Percentiles rank a stretch among this genome's conserved stretches.
Conservation (phyloP, 2,113 vertebrate species). For the Pseudolaguvia tuberculata region DNA sequence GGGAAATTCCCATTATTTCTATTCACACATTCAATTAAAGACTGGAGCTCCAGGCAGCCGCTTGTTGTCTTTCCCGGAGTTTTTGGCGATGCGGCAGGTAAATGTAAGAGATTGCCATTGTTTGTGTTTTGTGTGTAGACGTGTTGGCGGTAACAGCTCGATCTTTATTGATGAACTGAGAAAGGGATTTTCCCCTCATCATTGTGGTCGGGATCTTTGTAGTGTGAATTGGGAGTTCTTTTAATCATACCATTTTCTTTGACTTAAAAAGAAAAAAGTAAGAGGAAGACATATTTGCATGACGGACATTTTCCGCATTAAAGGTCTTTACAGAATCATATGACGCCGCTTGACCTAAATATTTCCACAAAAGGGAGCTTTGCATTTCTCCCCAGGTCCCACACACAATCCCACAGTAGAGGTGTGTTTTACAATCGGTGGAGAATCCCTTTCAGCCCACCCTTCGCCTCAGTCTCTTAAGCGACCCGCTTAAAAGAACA, state of each 20-base stretch:
- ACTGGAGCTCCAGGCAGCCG: conserved; percentile 52
- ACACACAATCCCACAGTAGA: conserved; percentile 19
- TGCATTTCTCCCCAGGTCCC: conserved; percentile 48
- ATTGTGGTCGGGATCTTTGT: not conserved
- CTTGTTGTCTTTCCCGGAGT: conserved; percentile 38
- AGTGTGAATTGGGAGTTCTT: not conserved
- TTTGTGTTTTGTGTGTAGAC: conserved; percentile 36
- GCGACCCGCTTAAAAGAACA: conserved; percentile 18
- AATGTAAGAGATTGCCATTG: not conserved
- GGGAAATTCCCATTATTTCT: conserved; percentile 73
- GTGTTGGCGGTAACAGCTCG: not conserved
- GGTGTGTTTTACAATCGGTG: conserved; percentile 52
- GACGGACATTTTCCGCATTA: conserved; percentile 23
- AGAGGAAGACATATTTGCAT: conserved; percentile 25
- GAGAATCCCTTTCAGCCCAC: conserved; percentile 59
- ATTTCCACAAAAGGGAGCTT: conserved; percentile 62
- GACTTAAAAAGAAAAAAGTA: not conserved
- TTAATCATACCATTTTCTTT: not conserved
- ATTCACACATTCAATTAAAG: conserved; percentile 67
- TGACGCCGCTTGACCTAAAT: conserved; percentile 57
- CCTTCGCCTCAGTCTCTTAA: conserved; percentile 49
- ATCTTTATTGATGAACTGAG: conserved; percentile 4
- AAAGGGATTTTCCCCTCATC: not conserved
- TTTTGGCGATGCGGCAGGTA: not conserved
- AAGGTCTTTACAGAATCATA: conserved; percentile 37